Evolutionary conservation across 23 tunicate genomes (phyloP), one percentile per base, ranked within the genome.

Genomic region (Pegea sp.): DNA sequence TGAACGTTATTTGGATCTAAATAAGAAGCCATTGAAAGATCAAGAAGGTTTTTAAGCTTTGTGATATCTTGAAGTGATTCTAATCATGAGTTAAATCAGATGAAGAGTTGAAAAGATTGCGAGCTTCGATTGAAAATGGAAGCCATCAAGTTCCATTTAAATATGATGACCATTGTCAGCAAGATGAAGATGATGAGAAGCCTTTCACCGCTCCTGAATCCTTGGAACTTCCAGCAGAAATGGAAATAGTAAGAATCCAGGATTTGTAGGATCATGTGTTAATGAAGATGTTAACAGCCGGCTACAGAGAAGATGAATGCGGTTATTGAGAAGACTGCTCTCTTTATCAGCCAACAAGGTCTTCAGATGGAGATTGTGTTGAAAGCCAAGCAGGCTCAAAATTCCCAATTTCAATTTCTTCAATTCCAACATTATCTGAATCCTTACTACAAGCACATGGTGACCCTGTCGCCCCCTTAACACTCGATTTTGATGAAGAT

Each of bases 331-430:
- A 91, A 78, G 51, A 91, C 99, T 0, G 99, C 99, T 0, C 23
- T 22, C 16, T 91, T 91, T 72, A 77, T 91, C 29, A 81, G 93
- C 74, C 70, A 66, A 49, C 98, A 89, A 77, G 88, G 88, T 25
- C 65, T 64, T 1, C 98, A 89, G 64, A 89, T 89, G 98, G 98
- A 89, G 58, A 89, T 89, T 28, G 77, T 89, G 27, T 38, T 89
- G 67, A 89, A 89, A 62, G 81, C 98, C 25, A 89, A 89, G 49
- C 98, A 89, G 60, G 65, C 98, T 1, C 65, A 70, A 48, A 77
- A 77, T 38, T 42, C 74, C 16, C 89, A 89, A 31, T 89, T 89
- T 67, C 89, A 58, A 26, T 89, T 89, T 55, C 62, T 89, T 30
- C 64, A 77, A 25, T 89, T 65, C 57, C 91, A 68, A 29, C 90